A percentile compares a stretch with the other conserved stretches of the same genome.
Conservation (phyloP, 2,113 vertebrate species). For the Grus americana region DNA sequence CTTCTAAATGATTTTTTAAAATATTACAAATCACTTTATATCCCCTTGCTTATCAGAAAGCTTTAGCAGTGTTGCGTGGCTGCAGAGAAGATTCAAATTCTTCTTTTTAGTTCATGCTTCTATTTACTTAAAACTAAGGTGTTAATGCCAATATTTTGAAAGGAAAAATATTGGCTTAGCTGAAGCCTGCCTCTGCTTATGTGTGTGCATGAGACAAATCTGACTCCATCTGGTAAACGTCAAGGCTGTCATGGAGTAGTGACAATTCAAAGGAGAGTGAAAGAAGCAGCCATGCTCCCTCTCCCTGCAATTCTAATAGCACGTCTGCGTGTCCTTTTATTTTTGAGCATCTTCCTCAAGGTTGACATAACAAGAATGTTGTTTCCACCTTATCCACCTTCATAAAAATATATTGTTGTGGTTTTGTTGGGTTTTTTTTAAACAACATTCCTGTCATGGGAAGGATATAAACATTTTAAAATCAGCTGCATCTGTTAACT, state of each 20-base stretch:
- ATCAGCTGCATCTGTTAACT: conserved; percentile 23
- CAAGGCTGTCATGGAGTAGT: conserved; percentile 42
- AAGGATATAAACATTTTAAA: background rate
- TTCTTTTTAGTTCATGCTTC: background rate
- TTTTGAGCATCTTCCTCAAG: conserved; percentile 1
- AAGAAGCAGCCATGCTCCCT: background rate
- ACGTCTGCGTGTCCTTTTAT: background rate
- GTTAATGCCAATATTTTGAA: conserved; percentile 62
- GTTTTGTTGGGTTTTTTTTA: too few relatives aligned
- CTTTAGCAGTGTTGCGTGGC: background rate
- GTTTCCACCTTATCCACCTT: background rate
- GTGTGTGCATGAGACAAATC: background rate
- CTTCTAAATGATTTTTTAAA: background rate
- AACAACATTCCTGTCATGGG: background rate
- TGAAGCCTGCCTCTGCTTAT: conserved; percentile 24
- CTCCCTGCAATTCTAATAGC: background rate
- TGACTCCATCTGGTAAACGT: conserved; percentile 40
- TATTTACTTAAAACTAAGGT: conserved; percentile 41
- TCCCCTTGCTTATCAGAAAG: background rate
- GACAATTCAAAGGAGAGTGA: conserved; percentile 32
- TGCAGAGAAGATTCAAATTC: background rate
- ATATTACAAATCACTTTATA: background rate
- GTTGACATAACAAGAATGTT: background rate
- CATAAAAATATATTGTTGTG: background rate
- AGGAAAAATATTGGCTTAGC: conserved; percentile 36